Evolutionary conservation across 2,888 invertebrate species (phyloP).

Genomic region (Adela reaumurella): DNA sequence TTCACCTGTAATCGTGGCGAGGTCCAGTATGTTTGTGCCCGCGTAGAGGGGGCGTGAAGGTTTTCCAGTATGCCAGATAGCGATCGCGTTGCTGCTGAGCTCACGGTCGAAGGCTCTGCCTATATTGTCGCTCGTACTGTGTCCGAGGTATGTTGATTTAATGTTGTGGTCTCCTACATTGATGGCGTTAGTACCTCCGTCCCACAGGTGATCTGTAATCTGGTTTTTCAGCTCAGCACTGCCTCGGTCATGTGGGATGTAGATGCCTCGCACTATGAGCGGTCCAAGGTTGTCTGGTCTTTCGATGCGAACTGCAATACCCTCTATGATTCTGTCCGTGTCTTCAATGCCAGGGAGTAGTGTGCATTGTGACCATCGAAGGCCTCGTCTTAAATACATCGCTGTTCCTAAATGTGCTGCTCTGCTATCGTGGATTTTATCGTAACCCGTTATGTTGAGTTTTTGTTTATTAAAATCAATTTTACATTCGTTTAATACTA

Average conservation of each 20-base stretch:
- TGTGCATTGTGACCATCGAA: neutral
- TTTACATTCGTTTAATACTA: neutral
- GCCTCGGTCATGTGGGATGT: neutral
- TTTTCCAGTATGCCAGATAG: neutral
- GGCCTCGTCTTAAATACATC: neutral
- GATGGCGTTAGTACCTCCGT: neutral
- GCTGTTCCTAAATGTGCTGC: neutral
- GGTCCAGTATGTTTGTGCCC: neutral
- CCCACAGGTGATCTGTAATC: neutral
- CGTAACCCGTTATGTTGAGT: neutral
- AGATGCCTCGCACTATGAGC: too few species aligned
- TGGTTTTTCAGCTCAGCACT: neutral
- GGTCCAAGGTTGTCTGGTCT: too few species aligned
- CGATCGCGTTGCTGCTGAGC: neutral
- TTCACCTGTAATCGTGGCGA: neutral
- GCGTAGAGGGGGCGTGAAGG: constrained; percentile 1
- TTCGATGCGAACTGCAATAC: neutral
- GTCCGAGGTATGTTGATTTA: neutral
- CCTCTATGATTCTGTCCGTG: neutral
- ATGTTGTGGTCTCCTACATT: neutral
- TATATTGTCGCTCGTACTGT: neutral
- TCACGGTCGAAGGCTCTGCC: neutral
- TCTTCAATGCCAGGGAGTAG: neutral
- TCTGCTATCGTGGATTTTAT: neutral
- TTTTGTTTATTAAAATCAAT: neutral